Evolutionary conservation across 2,888 invertebrate species (phyloP).

Genomic region (Epicampocera succincta): DNA sequence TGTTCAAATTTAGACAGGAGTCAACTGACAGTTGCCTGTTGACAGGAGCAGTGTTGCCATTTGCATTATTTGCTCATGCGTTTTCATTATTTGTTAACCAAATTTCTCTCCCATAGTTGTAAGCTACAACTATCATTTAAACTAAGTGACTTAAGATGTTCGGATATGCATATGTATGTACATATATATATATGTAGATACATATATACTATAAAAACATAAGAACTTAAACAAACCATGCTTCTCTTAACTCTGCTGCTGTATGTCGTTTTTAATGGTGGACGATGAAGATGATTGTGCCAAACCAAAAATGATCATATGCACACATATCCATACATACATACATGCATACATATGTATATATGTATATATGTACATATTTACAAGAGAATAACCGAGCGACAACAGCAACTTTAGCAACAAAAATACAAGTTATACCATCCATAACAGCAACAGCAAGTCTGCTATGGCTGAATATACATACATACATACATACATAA

Average conservation of each 20-base stretch:
- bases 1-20: too few species aligned
- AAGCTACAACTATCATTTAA: background rate
- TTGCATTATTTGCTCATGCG: too few species aligned
- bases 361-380: background rate
- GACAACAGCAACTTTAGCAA: conserved; percentile 35
- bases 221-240: conserved; percentile 35
- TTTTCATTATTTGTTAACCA: too few species aligned
- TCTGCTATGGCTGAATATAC: conserved; percentile 17
- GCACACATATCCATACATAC: background rate
- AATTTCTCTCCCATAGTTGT: too few species aligned
- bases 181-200: too few species aligned
- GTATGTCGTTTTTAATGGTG: conserved; percentile 16
- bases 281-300: conserved; percentile 25
- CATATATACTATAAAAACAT: background rate
- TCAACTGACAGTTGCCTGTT: too few species aligned
- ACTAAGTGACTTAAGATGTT: conserved; percentile 21
- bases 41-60: too few species aligned
- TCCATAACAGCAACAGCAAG: conserved; percentile 58
- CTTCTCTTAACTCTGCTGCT: conserved; percentile 19
- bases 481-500: too few species aligned
- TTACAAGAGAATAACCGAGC: too few species aligned
- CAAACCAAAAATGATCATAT: conserved; percentile 31
- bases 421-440: conserved; percentile 34
- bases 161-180: conserved; percentile 41
- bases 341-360: too few species aligned